Conservation (phyloP, 2,888 invertebrate genomes). For the Parthenolecanium corni region DNA sequence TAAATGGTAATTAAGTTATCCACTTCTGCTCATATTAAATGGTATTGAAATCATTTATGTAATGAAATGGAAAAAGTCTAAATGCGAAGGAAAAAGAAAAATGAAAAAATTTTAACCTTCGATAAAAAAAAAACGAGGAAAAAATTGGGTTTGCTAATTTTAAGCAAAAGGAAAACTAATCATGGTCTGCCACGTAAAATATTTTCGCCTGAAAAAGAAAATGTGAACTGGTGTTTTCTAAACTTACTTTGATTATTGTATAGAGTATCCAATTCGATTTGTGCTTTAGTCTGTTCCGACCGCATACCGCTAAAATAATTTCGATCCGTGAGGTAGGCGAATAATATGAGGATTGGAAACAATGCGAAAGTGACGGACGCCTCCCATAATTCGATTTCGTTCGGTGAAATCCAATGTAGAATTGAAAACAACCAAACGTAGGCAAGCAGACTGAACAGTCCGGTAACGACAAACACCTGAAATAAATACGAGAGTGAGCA, state of each 20-base stretch:
- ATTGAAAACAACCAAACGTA: conserved; percentile 49
- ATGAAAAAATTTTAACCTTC: no score
- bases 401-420: conserved; percentile 39
- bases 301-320: conserved; percentile 40
- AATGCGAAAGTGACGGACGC: conserved; percentile 46
- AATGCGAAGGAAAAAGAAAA: no score
- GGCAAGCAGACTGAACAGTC: conserved; percentile 44
- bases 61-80: no score
- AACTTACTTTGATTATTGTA: conserved; percentile 5
- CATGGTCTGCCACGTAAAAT: no score
- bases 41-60: no score
- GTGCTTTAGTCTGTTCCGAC: conserved; percentile 36
- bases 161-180: no score
- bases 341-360: conserved; percentile 45
- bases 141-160: no score
- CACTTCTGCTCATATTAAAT: background rate
- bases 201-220: no score
- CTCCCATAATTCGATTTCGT: conserved; percentile 46
- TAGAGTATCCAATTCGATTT: conserved; percentile 40
- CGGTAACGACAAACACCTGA: conserved; percentile 41
- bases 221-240: no score
- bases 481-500: conserved; percentile 9
- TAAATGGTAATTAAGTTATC: background rate
- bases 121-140: background rate
- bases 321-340: conserved; percentile 46